Percentiles rank a stretch among this genome's conserved stretches.
Conservation (phyloP, 2,797 vertebrate species). For the Acropternis orthonyx region DNA sequence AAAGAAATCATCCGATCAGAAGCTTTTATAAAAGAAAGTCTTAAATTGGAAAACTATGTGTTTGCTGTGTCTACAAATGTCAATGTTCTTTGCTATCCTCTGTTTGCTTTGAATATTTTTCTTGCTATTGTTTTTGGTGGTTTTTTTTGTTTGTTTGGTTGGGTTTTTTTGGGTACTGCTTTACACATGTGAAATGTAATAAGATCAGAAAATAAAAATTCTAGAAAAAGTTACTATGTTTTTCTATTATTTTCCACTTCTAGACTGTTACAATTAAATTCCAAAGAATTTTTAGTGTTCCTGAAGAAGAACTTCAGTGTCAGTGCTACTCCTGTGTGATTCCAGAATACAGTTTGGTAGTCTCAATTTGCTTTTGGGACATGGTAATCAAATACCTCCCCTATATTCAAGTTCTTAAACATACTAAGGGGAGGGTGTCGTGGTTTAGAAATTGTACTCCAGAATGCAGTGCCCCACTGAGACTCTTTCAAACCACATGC, state of each 20-base stretch:
- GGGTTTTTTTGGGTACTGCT: not conserved
- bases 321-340: rapidly evolving
- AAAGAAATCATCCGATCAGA: not conserved
- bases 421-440: not conserved
- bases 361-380: too few relatives aligned
- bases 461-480: not conserved
- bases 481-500: not conserved
- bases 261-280: not conserved
- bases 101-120: not conserved
- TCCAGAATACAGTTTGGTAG: too few relatives aligned
- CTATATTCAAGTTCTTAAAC: not conserved
- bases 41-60: not conserved
- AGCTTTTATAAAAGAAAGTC: not conserved
- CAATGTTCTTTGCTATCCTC: not conserved
- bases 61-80: not conserved
- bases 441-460: not conserved
- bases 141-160: not conserved
- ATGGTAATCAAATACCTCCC: not conserved
- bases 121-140: rapidly evolving
- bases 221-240: not conserved
- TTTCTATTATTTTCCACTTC: not conserved
- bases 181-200: not conserved
- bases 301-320: not conserved
- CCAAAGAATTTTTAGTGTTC: not conserved
- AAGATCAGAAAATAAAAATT: not conserved